Base-by-base conservation (phyloP, 2,113 vertebrate genomes). In the Stercorarius parasiticus region DNA sequence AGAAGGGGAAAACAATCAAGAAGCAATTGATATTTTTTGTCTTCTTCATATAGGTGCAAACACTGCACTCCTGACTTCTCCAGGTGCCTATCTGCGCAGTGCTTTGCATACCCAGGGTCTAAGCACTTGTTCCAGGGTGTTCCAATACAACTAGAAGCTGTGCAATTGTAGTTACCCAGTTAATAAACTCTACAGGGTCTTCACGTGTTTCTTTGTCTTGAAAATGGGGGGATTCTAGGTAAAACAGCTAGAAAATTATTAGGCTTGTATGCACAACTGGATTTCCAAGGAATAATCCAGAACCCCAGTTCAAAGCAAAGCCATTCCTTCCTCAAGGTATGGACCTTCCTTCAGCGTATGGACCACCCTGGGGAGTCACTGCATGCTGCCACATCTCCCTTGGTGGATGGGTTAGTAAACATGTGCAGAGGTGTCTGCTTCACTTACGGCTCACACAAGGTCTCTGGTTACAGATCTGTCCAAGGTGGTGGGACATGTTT, bases 381-480 rank as follows among this genome's bases (percentile, higher is more conserved):
- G 27, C 18, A 1, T 8, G 15, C 56, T 50, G 67, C 34, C 67
- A 3, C 30, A 13, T 20, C 29, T 52, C 25, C 43, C 29, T 17
- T 20, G 43, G 25, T 22, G 21, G 34, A 7, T 61, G 65, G 65
- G 30, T 58, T 47, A 22, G 26, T 10, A 42, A 17, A 17, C 11
- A 30, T 43, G 65, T 80, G 67, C 40, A 36, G n/a, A 19, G 27
- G 15, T 91, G 43, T 45, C 59, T 81, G 73, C 56, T 55, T 43
- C 50, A 13, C 9, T 55, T 12, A 3, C 3, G 2, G 7, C 47
- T 36, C 59, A 34, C 43, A 26, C 0, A 1, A 62, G 42, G 42
- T 58, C 34, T 4, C 40, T 69, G 65, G 26, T 36, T 45, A 13
- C 50, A 40, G 56, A 40, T 61, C n/a, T 66, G 29, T 18, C n/a